A percentile compares a stretch with the other conserved stretches of the same genome.
Conservation (phyloP, 2,113 vertebrate species). For the western clawed frog (Xenopus tropicalis) region UCB_Xtro_10.0 CM004443.2:175575001-175575500, state of each 20-base stretch:
- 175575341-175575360: conserved; percentile 50
- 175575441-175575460: conserved; percentile 47
- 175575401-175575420: conserved; percentile 54
- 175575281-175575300: background rate
- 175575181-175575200: conserved; percentile 9
- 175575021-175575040: too few relatives aligned
- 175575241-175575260: conserved; percentile 5
- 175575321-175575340: conserved; percentile 9
- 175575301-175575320: conserved; percentile 26
- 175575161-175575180: conserved; percentile 10
- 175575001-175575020: too few relatives aligned
- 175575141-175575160: background rate
- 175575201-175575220: conserved; percentile 23
- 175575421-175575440: conserved; percentile 47
- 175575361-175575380: conserved; percentile 42
- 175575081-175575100: too few relatives aligned
- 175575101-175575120: too few relatives aligned
- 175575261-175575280: conserved; percentile 8
- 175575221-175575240: conserved; percentile 26
- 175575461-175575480: conserved; percentile 16
- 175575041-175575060: too few relatives aligned
- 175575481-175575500: conserved; percentile 24
- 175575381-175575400: conserved; percentile 70
- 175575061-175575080: too few relatives aligned
- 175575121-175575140: too few relatives aligned